Percentiles rank a stretch among this genome's conserved stretches.
phyloP scores from a whole-genome alignment of 1,140 invertebrate species.

The Drosophila mauritiana region DNA sequence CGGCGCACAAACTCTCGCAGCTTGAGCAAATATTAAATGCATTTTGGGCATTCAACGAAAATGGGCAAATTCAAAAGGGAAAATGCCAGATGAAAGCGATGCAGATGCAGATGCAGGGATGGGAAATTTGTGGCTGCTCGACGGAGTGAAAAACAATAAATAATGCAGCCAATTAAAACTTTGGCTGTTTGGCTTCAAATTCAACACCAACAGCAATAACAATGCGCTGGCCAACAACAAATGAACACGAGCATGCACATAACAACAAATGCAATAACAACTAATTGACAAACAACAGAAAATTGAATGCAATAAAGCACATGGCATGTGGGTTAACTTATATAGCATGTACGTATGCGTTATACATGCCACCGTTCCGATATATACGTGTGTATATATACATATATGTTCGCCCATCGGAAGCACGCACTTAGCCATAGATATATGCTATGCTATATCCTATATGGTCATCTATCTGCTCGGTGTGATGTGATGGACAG shows the following conservation, averaged over 20 bases:
- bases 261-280: conserved; percentile 43
- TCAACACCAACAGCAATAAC: conserved; percentile 42
- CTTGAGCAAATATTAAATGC: conserved; percentile 70
- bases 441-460: conserved; percentile 12
- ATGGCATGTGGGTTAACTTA: conserved; percentile 48
- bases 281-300: conserved; percentile 81
- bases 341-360: conserved; percentile 5
- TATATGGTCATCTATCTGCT: conserved; percentile 57
- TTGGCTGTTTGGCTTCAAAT: conserved; percentile 71
- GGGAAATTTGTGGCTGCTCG: conserved; percentile 55
- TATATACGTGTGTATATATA: conserved; percentile 11
- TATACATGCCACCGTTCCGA: conserved; percentile 10
- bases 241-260: neutral
- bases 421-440: conserved; percentile 1
- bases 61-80: conserved; percentile 19
- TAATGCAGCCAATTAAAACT: conserved; percentile 82
- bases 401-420: neutral
- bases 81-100: conserved; percentile 6
- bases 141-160: conserved; percentile 79
- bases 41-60: conserved; percentile 47
- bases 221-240: conserved; percentile 24
- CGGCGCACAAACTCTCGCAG: neutral
- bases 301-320: conserved; percentile 81
- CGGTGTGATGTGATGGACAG: conserved; percentile 77
- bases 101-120: neutral